Base-by-base conservation (phyloP, 2,797 vertebrate species). In the Tapera naevia region DNA sequence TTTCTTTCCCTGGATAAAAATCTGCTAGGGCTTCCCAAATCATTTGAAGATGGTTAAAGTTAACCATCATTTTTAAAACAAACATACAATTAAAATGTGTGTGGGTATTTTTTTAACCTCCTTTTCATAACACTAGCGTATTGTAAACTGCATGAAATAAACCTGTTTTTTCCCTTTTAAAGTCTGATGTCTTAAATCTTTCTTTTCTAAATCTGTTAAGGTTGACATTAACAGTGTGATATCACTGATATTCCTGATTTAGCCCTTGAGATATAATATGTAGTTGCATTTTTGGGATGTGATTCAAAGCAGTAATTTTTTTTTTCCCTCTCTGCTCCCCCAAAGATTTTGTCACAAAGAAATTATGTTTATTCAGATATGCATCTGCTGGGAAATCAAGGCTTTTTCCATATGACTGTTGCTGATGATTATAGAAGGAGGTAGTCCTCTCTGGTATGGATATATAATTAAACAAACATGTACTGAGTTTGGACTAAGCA, bases 101-200 rank as follows among this genome's bases (percentile, higher is more conserved):
- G 79, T 90, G 94, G 66, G 73, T 95, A 91, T 95, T 97, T 96
- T 96, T 97, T 96, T 91, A 96, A 94, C 66, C 35, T 86, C 57
- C 75, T 94, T 89, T 95, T 95, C 89, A 60, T 92, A 95, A 91
- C 85, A 94, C 86, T 89, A 86, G 94, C 62, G 9, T 92, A 84
- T 86, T 73, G 67, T 93, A 93, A 94, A 89, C 35, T 86, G 87
- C 88, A 86, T 92, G 94, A 80, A 97, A 95, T 95, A 94, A 97
- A 96, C 46, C 76, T 93, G 82, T 1, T 89, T 96, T 94, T 92
- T 88, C 89, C 73, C 94, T 97, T 93, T 92, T 90, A 60, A 91
- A 73, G 76, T 89, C 65, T 96, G 85, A 37, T 86, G 89, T 96
- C 83, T 74, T 51, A 35, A 23, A 66, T 92, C 16, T 80, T 61